These are phyloP conservation scores for Suillia variegata DNA, from an alignment of 2,888 invertebrate species.

Conservation along the genomic window DNA sequence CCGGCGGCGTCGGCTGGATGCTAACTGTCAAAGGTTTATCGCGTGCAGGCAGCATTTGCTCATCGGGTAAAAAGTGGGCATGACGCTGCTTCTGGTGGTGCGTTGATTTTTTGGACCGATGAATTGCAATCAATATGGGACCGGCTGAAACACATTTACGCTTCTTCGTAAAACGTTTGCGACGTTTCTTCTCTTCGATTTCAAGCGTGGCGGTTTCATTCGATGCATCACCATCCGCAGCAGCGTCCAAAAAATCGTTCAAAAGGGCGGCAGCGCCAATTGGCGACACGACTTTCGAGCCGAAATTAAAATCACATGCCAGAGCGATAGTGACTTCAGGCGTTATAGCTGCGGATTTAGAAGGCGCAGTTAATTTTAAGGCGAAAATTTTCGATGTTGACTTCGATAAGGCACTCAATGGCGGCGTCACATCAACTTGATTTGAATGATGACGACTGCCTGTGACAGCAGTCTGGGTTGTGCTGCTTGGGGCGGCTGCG, in stretches of 20 bases:
- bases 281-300: constrained; percentile 42
- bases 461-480: background rate
- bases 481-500: constrained; percentile 3
- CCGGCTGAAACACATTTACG: constrained; percentile 59
- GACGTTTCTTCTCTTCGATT: constrained; percentile 52
- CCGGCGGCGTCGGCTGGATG: constrained; percentile 7
- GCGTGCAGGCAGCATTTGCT: constrained; percentile 38
- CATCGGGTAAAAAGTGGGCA: constrained; percentile 16
- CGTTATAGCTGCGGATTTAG: background rate
- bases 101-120: constrained; percentile 34
- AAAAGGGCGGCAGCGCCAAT: too few relatives aligned
- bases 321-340: constrained; percentile 27
- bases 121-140: constrained; percentile 51
- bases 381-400: background rate
- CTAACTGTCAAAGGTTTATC: constrained; percentile 39
- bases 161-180: constrained; percentile 49
- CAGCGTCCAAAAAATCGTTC: too few relatives aligned
- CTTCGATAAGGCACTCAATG: too few relatives aligned
- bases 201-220: constrained; percentile 45
- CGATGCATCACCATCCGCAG: constrained; percentile 42
- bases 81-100: constrained; percentile 29
- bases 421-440: background rate
- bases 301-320: constrained; percentile 49
- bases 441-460: too few relatives aligned
- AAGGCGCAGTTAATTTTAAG: background rate